Evolutionary conservation across 1,140 invertebrate species (phyloP), one percentile per base, ranked within the genome.

Genomic region (Battus philenor): DNA sequence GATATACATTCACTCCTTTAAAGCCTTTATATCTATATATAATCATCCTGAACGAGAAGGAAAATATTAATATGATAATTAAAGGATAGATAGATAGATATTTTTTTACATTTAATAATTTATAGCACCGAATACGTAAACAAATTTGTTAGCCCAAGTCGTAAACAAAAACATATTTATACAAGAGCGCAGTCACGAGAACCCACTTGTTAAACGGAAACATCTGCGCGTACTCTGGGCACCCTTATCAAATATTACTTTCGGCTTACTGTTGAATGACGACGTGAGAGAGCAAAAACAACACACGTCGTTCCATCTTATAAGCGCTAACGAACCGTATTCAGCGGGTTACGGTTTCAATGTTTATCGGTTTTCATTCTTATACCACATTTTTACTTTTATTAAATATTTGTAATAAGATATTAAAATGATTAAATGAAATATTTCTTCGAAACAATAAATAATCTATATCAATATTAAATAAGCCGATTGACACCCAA

Each of bases 191-290:
- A 38, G 20, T 38, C 20, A 36, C 17, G 18, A 22, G 20, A 18
- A 12, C 11, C 34, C 11, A 38, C 34, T 38, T 38, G 34, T 38
- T 38, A 22, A 38, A 38, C 20, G 13, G 34, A 18, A 38, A 38
- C 34, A 38, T 38, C 20, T 38, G 34, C 18, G 22, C 18, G 6
- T 4, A 24, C 7, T 38, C 24, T 12, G 22, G 34, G 13, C 18
- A 26, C 20, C 34, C 34, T 38, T 38, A 38, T 38, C 34, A 38
- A 38, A 38, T 38, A 38, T 38, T 38, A 38, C 34, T 38, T 38
- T 38, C 34, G 34, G 34, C 34, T 38, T 38, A 38, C 34, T 38
- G 18, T 38, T 38, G 34, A 38, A 38, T 38, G 34, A 38, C 34
- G 34, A 38, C 34, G 34, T 22, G 34, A 6, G 34, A 38, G 34